Conservation (phyloP, 2,888 invertebrate genomes). For the Ophion costatus region DNA sequence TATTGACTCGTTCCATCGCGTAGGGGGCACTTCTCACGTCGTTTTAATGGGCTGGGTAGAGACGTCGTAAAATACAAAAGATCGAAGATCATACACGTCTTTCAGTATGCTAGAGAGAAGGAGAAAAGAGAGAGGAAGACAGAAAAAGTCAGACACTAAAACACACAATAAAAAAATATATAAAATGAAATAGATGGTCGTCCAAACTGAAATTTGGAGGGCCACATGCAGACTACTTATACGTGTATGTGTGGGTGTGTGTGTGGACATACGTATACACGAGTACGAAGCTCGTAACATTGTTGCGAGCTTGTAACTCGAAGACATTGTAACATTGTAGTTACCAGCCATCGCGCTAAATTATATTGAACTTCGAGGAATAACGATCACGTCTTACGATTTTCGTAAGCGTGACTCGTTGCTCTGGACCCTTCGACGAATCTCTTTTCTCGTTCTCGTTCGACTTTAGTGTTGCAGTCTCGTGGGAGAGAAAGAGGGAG, state of each 20-base stretch:
- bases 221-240: constrained; percentile 34
- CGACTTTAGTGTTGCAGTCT: constrained; percentile 26
- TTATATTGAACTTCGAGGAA: constrained; percentile 67
- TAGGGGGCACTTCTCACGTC: constrained; percentile 63
- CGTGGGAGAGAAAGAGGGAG: background rate
- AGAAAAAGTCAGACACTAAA: constrained; percentile 54
- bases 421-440: background rate
- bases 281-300: constrained; percentile 55
- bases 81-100: constrained; percentile 38
- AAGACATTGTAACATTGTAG: constrained; percentile 40
- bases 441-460: constrained; percentile 22
- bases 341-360: constrained; percentile 47
- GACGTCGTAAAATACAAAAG: constrained; percentile 57
- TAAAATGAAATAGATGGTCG: constrained; percentile 59
- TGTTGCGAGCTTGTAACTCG: constrained; percentile 56
- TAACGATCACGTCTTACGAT: constrained; percentile 58
- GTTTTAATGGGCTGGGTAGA: constrained; percentile 58
- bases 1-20: constrained; percentile 59
- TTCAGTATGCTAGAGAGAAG: background rate
- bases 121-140: constrained; percentile 6
- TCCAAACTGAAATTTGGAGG: constrained; percentile 42
- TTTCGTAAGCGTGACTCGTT: constrained; percentile 50
- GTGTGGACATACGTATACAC: background rate
- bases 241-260: background rate
- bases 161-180: constrained; percentile 62